phyloP scores from a whole-genome alignment of 1,140 invertebrate genomes.

The Microplitis demolitor region DNA sequence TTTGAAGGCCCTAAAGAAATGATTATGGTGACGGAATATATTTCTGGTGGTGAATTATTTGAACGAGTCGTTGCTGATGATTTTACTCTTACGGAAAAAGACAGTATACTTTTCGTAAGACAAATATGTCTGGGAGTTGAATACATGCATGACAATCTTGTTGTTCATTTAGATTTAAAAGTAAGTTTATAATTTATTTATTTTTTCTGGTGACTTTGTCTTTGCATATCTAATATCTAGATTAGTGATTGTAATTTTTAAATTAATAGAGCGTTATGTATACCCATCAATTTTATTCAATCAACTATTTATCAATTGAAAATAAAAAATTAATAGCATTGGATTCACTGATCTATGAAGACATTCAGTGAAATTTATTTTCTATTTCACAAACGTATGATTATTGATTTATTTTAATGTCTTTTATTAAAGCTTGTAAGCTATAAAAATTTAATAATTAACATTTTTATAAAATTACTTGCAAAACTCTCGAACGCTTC shows the following conservation, averaged over 20 bases:
- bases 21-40: slow-evolving; percentile 91
- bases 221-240: neutral
- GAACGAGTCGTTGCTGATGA: slow-evolving; percentile 91
- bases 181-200: slow-evolving; percentile 45
- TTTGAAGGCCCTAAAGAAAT: slow-evolving; percentile 86
- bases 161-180: slow-evolving; percentile 91
- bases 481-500: no score
- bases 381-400: no score
- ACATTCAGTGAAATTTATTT: no score
- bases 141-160: slow-evolving; percentile 86
- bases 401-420: neutral
- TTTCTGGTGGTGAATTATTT: slow-evolving; percentile 90
- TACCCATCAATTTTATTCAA: no score
- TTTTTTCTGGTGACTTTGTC: neutral
- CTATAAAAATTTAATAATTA: no score
- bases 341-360: no score
- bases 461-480: no score
- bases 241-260: no score
- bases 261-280: no score
- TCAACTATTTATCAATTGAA: no score
- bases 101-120: slow-evolving; percentile 88
- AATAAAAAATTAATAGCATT: no score
- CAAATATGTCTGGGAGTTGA: slow-evolving; percentile 89
- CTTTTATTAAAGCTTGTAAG: neutral
- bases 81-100: slow-evolving; percentile 87